Evolutionary conservation across 2,888 invertebrate species (phyloP).

Genomic region (Actias luna): DNA sequence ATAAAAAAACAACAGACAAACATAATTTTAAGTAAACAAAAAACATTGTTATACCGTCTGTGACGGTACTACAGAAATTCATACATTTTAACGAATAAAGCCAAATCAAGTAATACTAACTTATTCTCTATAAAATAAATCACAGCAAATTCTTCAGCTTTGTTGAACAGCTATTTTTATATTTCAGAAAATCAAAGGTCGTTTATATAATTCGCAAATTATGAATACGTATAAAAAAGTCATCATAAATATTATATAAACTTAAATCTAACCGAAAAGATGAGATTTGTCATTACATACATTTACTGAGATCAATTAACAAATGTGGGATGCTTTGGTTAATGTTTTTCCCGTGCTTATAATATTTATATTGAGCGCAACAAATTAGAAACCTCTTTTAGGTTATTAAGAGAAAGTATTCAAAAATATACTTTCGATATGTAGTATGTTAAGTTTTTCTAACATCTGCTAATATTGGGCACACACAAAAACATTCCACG

Average conservation of each 20-base stretch:
- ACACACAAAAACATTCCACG: not conserved
- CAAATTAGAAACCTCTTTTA: not conserved
- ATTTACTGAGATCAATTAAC: constrained; percentile 21
- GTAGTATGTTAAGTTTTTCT: not conserved
- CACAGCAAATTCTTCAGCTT: constrained; percentile 45
- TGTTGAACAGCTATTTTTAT: constrained; percentile 33
- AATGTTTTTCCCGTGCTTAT: not conserved
- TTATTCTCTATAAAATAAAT: constrained; percentile 21
- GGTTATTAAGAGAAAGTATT: not conserved
- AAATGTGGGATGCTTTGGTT: constrained; percentile 1
- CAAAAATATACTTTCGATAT: not conserved
- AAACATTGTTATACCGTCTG: too few relatives aligned
- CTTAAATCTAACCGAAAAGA: not conserved
- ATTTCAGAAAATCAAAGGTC: not conserved
- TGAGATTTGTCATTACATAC: not conserved
- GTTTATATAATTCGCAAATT: not conserved
- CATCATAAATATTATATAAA: not conserved
- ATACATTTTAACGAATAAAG: too few relatives aligned
- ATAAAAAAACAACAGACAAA: too few relatives aligned
- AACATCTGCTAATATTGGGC: not conserved
- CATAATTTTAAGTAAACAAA: too few relatives aligned
- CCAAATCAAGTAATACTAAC: not conserved
- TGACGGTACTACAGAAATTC: too few relatives aligned
- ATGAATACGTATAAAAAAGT: not conserved
- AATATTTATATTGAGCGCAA: not conserved